Evolutionary conservation across 2,888 invertebrate genomes (phyloP).

Genomic region (Drepana falcataria): DNA sequence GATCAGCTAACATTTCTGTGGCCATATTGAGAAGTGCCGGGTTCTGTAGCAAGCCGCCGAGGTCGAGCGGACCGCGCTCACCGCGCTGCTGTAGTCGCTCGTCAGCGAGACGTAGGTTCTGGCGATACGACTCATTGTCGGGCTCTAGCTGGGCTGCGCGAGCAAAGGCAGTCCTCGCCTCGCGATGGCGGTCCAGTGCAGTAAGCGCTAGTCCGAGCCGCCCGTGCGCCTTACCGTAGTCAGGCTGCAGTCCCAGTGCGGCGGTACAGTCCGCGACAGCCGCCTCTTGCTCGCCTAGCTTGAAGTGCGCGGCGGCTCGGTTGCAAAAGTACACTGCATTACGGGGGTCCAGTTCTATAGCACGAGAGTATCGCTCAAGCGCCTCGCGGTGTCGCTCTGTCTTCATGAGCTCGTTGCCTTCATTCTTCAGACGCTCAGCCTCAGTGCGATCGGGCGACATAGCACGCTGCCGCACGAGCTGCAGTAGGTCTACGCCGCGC

Average conservation of each 20-base stretch:
- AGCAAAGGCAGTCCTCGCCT: slow-evolving; percentile 91
- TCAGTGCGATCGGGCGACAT: slow-evolving; percentile 69
- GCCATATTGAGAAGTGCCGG: slow-evolving; percentile 92
- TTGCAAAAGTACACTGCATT: slow-evolving; percentile 98
- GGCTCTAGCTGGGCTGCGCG: slow-evolving; percentile 95
- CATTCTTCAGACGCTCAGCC: slow-evolving; percentile 92
- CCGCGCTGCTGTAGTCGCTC: slow-evolving; percentile 83
- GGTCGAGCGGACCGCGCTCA: slow-evolving; percentile 78
- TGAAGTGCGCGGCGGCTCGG: slow-evolving; percentile 96
- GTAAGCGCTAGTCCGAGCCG: slow-evolving; percentile 93
- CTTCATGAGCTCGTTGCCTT: slow-evolving; percentile 94
- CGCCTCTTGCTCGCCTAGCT: slow-evolving; percentile 88
- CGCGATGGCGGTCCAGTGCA: slow-evolving; percentile 87
- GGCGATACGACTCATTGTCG: slow-evolving; percentile 92
- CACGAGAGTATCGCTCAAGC: slow-evolving; percentile 90
- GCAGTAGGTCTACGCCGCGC: slow-evolving; percentile 51
- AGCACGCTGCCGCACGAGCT: slow-evolving; percentile 44
- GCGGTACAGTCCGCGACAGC: slow-evolving; percentile 95
- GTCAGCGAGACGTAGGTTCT: slow-evolving; percentile 91
- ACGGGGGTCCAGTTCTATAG: slow-evolving; percentile 90
- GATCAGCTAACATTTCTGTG: slow-evolving; percentile 90
- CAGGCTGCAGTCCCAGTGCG: slow-evolving; percentile 92
- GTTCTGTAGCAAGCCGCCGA: slow-evolving; percentile 85
- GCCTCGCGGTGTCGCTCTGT: slow-evolving; percentile 89
- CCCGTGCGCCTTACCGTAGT: slow-evolving; percentile 97